Evolutionary conservation across 2,797 vertebrate species (phyloP).

Genomic region (Luscinia megarhynchos): DNA sequence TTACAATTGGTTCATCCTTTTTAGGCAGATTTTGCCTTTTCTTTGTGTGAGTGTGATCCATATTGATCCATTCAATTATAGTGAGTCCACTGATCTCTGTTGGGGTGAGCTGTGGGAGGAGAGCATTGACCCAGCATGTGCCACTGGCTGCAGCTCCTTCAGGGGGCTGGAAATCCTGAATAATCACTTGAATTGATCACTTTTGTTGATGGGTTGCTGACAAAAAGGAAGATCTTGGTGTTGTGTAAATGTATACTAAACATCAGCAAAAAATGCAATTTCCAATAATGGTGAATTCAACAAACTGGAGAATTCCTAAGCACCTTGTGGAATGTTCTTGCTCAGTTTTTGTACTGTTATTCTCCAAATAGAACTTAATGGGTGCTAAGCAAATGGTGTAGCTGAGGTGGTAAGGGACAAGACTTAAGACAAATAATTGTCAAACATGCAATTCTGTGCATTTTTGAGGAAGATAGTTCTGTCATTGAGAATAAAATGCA

Average conservation of each 20-base stretch:
- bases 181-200: not conserved
- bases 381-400: constrained; percentile 13
- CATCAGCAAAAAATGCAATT: not conserved
- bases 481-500: not conserved
- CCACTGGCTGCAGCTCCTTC: not conserved
- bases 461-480: not conserved
- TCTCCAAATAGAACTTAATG: not conserved
- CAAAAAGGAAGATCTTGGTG: not conserved
- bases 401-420: constrained; percentile 16
- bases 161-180: not conserved
- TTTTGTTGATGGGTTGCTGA: not conserved
- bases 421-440: not conserved
- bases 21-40: not conserved
- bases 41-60: not conserved
- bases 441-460: not conserved
- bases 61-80: not conserved
- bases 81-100: not conserved
- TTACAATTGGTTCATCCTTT: not conserved
- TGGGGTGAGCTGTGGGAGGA: not conserved
- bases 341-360: not conserved
- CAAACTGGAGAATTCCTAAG: not conserved
- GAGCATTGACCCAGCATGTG: accelerated
- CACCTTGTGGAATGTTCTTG: constrained; percentile 27
- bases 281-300: not conserved
- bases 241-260: not conserved